Conservation (phyloP, 2,888 invertebrate species). For the Ormia ochracea region DNA sequence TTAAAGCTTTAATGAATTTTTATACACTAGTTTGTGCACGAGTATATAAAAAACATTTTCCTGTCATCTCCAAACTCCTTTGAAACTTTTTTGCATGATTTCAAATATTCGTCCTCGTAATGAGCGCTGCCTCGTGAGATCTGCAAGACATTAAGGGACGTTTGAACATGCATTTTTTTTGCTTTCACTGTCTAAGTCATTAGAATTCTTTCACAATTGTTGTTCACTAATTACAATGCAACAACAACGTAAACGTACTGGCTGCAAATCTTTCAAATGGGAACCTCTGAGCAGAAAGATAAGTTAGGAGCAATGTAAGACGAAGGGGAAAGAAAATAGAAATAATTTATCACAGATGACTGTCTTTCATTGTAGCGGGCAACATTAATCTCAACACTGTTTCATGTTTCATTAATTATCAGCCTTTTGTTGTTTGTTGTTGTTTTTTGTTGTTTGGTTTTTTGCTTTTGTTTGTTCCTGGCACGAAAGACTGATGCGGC, state of each 20-base stretch:
- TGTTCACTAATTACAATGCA: slow-evolving; percentile 53
- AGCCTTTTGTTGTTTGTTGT: slow-evolving; percentile 9
- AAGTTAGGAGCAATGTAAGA: background rate
- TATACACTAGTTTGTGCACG: too few species aligned
- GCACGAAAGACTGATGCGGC: slow-evolving; percentile 10
- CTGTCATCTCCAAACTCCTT: background rate
- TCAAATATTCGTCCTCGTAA: slow-evolving; percentile 3
- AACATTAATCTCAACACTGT: slow-evolving; percentile 53
- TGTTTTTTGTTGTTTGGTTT: background rate
- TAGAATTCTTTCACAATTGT: slow-evolving; percentile 43
- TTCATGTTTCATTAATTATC: slow-evolving; percentile 60
- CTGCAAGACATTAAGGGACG: background rate
- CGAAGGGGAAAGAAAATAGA: background rate
- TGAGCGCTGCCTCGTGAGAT: slow-evolving; percentile 26
- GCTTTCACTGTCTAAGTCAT: slow-evolving; percentile 18
- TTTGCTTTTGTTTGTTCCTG: slow-evolving; percentile 21
- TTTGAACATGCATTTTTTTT: background rate
- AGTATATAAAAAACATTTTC: background rate
- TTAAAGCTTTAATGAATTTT: background rate
- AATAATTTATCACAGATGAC: slow-evolving; percentile 58
- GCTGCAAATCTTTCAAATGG: background rate
- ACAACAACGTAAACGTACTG: background rate
- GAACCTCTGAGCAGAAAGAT: background rate
- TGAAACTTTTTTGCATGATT: background rate
- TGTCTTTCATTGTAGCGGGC: slow-evolving; percentile 45